Evolutionary conservation across 2,113 vertebrate genomes (phyloP).

Genomic region (Melanostigma gelatinosum): DNA sequence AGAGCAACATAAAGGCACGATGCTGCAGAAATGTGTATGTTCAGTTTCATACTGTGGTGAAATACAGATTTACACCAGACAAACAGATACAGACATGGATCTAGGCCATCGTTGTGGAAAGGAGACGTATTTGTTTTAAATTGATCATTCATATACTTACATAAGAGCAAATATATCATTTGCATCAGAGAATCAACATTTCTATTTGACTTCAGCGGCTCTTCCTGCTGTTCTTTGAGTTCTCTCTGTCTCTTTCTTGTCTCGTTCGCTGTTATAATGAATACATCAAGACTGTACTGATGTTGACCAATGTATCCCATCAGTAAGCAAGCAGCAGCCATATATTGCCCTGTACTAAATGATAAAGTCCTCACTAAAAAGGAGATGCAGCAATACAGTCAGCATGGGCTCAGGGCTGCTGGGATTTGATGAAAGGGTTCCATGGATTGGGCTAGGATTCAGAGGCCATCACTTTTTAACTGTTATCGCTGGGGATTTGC

Average conservation of each 20-base stretch:
- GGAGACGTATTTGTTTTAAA: background rate
- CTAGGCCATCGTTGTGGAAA: background rate
- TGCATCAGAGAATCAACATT: background rate
- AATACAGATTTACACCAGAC: background rate
- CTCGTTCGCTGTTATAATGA: constrained; percentile 29
- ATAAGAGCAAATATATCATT: background rate
- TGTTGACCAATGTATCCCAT: constrained; percentile 29
- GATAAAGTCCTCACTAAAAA: constrained; percentile 53
- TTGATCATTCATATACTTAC: background rate
- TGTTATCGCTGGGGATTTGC: constrained; percentile 53
- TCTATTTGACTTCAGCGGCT: background rate
- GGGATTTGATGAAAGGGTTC: constrained; percentile 70
- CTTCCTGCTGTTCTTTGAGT: constrained; percentile 28
- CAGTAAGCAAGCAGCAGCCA: constrained; percentile 37
- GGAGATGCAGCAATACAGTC: constrained; percentile 40
- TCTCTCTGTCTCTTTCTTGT: background rate
- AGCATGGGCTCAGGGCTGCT: constrained; percentile 46
- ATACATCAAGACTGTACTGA: constrained; percentile 27
- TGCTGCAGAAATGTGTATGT: constrained; percentile 11
- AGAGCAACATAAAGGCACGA: background rate
- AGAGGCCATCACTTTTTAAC: constrained; percentile 49
- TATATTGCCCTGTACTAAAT: constrained; percentile 46
- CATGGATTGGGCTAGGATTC: constrained; percentile 57
- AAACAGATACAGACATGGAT: too few relatives aligned
- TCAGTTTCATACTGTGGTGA: background rate